Base-by-base conservation (phyloP, 2,113 vertebrate genomes). In the Argyrosomus japonicus region DNA sequence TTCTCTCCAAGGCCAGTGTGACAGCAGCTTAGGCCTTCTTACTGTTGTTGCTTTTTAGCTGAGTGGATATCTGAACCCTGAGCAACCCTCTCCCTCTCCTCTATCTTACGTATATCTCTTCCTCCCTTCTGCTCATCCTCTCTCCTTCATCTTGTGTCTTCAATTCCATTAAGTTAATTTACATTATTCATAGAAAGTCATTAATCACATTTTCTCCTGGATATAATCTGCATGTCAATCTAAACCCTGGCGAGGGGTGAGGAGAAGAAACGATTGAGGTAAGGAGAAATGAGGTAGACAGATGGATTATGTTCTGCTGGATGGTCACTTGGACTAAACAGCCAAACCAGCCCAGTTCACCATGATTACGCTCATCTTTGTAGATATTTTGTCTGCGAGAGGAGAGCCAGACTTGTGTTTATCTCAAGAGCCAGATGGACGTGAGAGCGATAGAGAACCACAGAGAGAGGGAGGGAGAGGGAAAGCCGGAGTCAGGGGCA, bases 91-190 rank as follows among this genome's bases (percentile, higher is more conserved):
- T 93, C 21, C 32, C 51, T 69, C 92, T 92, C 86, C 85, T 68
- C 57, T 58, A 58, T 58, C 57, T 58, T 51, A 40, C 51, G 8
- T 47, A 60, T 51, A 29, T 25, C 58, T 74, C 21, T 19, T 19
- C 73, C 58, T 73, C 76, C 50, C 43, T 67, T 43, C 19, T 50
- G 11, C 53, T 74, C 36, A 23, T 51, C 54, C 71, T 78, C 4
- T 15, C 50, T 60, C 43, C 32, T 69, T 83, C 53, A 71, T 85
- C 77, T 68, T 69, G 77, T 67, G 71, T 87, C 74, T 87, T 95
- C 93, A 93, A 82, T 96, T 95, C 95, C 94, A 96, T 96, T 96
- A 96, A 88, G 90, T 93, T 95, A 94, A 96, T 97, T 95, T 95
- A 93, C 95, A 93, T 95, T 95, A 95, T 93, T 95, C 90, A 25